Evolutionary conservation across 2,888 invertebrate genomes (phyloP), one percentile per base, ranked within the genome.

Genomic region (Caenorhabditis virilis): DNA sequence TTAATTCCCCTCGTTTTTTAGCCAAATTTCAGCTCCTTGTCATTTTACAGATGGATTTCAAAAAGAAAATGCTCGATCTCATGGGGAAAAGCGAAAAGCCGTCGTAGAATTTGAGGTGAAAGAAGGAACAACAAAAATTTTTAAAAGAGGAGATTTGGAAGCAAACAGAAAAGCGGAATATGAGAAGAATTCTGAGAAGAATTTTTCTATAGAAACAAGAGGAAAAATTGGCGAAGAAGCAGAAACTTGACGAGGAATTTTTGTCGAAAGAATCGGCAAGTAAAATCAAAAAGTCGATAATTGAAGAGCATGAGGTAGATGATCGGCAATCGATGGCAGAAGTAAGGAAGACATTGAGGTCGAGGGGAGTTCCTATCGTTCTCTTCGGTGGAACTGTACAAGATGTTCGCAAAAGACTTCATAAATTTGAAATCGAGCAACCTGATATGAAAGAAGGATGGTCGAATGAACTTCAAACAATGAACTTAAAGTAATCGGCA

Each of bases 401-500:
- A 51, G 80, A 79, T 22, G 60, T 78, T 9, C 79, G 69, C 89
- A 90, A 48, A 77, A 87, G 98, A 71, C 85, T 99, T 50, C 87
- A 94, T 70, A 90, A 91, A 82, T 89, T 92, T 80, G 98, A 98
- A 86, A 91, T 97, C 76, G 89, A 91, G 38, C 94, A 95, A 84
- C 97, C 97, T 1, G 97, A 98, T 87, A 89, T 91, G 1, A 93
- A 93, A 82, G 91, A 87, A 88, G 97, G 97, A 36, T 90, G 94
- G 77, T 88, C 95, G 79, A 98, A 98, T 87, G 98, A 98, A 86
- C 94, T 98, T 83, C 95, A 95, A 88, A 93, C 94, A 85, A 98
- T n/a, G n/a, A 98, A 25, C 90, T 98, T 91, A 95, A 95, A 70
- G 70, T 93, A 85, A 95, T 97, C 0, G 97, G 98, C 85, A 91